Conservation (phyloP, 2,797 vertebrate species). For the Pseudopleuronectes americanus region DNA sequence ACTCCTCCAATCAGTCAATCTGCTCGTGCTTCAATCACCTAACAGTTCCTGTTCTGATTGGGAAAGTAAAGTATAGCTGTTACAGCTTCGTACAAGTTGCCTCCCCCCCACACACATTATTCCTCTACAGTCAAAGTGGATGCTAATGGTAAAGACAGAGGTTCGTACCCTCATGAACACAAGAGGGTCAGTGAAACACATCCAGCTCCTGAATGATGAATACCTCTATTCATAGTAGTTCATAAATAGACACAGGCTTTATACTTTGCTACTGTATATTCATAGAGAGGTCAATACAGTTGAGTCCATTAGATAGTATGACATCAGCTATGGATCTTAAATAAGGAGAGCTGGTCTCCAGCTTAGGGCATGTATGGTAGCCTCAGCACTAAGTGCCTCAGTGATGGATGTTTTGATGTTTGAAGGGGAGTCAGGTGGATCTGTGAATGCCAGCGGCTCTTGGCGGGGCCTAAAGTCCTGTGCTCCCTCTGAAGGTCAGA, state of each 20-base stretch:
- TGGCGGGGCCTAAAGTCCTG: constrained; percentile 28
- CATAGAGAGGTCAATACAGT: constrained; percentile 61
- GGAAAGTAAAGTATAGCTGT: constrained; percentile 22
- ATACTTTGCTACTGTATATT: constrained; percentile 54
- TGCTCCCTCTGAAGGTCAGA: constrained; percentile 59
- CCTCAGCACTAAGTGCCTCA: constrained; percentile 50
- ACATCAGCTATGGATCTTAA: constrained; percentile 57
- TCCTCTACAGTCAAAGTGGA: constrained; percentile 28
- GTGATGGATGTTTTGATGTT: constrained; percentile 59
- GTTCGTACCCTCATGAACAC: constrained; percentile 1
- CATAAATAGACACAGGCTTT: constrained; percentile 56
- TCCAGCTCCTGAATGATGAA: constrained; percentile 47
- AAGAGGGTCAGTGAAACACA: constrained; percentile 33
- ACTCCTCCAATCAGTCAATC: not conserved
- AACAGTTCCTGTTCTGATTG: constrained; percentile 37
- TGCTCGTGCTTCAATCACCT: not conserved
- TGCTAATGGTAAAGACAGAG: constrained; percentile 29
- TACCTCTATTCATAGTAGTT: constrained; percentile 47
- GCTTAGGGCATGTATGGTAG: constrained; percentile 38
- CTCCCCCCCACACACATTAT: constrained; percentile 5
- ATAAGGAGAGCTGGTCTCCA: constrained; percentile 43
- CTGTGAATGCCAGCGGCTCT: constrained; percentile 45
- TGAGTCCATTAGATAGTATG: constrained; percentile 61
- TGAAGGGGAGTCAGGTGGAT: constrained; percentile 54
- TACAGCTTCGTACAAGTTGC: too few relatives aligned